Percentiles rank a stretch among this genome's conserved stretches.
Conservation (phyloP, 2,888 invertebrate genomes). For the Baronia brevicornis region DNA sequence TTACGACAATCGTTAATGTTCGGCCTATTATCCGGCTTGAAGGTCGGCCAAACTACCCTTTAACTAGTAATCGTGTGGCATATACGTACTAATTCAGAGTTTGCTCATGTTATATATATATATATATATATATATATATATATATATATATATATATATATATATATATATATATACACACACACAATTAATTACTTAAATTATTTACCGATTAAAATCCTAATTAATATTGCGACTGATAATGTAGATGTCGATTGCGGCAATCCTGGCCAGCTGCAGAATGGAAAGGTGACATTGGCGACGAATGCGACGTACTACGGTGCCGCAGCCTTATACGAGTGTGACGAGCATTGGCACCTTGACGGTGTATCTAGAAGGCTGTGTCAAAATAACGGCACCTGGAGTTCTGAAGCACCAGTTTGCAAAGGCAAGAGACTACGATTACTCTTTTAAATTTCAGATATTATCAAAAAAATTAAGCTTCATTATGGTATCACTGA, state of each 20-base stretch:
- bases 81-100: too few species aligned
- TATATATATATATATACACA: too few species aligned
- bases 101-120: too few species aligned
- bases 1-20: too few species aligned
- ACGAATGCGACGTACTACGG: conserved; percentile 94
- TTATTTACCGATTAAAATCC: not conserved
- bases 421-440: conserved; percentile 79
- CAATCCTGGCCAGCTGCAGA: conserved; percentile 80
- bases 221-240: too few species aligned
- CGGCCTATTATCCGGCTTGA: too few species aligned
- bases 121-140: too few species aligned
- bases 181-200: too few species aligned
- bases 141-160: too few species aligned
- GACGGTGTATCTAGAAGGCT: conserved; percentile 88
- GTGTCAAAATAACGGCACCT: conserved; percentile 92
- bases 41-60: too few species aligned
- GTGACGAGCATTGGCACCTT: conserved; percentile 85
- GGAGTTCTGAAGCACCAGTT: conserved; percentile 89
- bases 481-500: too few species aligned
- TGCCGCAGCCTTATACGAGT: conserved; percentile 88
- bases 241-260: conserved; percentile 89
- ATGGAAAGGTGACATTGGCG: conserved; percentile 86
- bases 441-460: not conserved
- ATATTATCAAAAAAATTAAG: not conserved
- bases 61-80: too few species aligned